A percentile compares a stretch with the other conserved stretches of the same genome.
These are phyloP conservation scores for Ascidia mentula DNA, from an alignment of 23 tunicate genomes.

Conservation along the genomic window DNA sequence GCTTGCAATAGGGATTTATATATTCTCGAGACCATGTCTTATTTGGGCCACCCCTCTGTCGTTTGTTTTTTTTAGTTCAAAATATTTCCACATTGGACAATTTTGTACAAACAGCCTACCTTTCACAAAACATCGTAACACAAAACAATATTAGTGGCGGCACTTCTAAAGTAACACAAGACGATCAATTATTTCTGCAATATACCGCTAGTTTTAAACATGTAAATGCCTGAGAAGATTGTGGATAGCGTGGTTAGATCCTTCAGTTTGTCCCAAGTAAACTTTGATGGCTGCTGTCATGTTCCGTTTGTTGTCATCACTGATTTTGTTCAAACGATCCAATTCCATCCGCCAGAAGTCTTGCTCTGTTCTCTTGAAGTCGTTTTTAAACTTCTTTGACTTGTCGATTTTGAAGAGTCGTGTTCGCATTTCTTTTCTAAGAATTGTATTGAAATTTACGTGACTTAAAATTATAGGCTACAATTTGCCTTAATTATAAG, in stretches of 20 bases:
- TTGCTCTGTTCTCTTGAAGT: constrained; percentile 62
- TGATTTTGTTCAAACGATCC: constrained; percentile 57
- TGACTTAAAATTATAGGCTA: neutral
- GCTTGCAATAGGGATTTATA: no score
- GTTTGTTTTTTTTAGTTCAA: no score
- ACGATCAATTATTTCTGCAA: no score
- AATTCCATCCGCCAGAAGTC: constrained; percentile 86
- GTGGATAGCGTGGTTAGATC: neutral
- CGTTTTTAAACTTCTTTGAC: constrained; percentile 32
- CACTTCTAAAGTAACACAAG: no score
- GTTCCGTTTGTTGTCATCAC: constrained; percentile 66
- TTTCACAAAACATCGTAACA: no score
- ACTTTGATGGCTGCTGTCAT: constrained; percentile 63
- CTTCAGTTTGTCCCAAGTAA: constrained; percentile 13
- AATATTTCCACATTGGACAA: no score
- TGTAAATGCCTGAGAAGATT: neutral
- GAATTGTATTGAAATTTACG: neutral
- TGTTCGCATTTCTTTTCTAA: constrained; percentile 67
- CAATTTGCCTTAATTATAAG: neutral
- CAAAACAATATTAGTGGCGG: no score
- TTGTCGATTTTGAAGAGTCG: constrained; percentile 58
- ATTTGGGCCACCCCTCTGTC: no score
- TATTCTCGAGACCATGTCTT: no score
- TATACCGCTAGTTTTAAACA: neutral
- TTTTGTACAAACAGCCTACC: no score